Evolutionary conservation across 2,888 invertebrate species (phyloP).

Genomic region (Cephonodes hylas): DNA sequence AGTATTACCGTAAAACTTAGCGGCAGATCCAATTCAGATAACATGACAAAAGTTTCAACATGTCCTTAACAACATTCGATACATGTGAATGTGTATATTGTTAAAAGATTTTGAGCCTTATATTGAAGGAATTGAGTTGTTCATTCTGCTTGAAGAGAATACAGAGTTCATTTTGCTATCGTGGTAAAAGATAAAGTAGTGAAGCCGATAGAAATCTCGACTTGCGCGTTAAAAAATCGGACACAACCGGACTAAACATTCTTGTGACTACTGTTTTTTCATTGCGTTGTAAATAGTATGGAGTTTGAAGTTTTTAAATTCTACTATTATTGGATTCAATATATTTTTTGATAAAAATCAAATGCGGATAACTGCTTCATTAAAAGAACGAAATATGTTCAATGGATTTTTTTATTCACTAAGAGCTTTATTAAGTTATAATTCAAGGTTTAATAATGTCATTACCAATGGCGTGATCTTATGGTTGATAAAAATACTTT

Average conservation of each 20-base stretch:
- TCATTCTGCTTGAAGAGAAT: background rate
- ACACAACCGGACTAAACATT: conserved; percentile 48
- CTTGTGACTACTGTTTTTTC: conserved; percentile 53
- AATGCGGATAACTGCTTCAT: background rate
- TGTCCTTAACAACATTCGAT: conserved; percentile 23
- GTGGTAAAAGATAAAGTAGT: conserved; percentile 48
- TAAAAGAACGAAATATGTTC: background rate
- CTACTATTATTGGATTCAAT: conserved; percentile 24
- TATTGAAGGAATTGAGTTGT: background rate
- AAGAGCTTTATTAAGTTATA: background rate
- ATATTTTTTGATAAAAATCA: conserved; percentile 8
- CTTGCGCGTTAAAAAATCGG: conserved; percentile 47
- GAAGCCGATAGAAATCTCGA: conserved; percentile 58
- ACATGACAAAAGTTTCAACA: conserved; percentile 66
- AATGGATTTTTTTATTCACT: background rate
- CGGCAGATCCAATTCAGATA: conserved; percentile 64
- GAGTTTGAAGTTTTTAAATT: conserved; percentile 24
- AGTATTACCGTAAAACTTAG: conserved; percentile 69
- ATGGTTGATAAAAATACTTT: background rate
- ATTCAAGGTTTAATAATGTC: background rate
- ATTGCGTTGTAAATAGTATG: conserved; percentile 30
- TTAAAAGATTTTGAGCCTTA: background rate
- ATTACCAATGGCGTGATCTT: background rate
- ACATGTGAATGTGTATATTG: background rate
- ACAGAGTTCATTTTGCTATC: background rate